These are phyloP conservation scores for Phrynocephalus forsythii DNA, from an alignment of 2,797 vertebrate species.

Conservation along the genomic window DNA sequence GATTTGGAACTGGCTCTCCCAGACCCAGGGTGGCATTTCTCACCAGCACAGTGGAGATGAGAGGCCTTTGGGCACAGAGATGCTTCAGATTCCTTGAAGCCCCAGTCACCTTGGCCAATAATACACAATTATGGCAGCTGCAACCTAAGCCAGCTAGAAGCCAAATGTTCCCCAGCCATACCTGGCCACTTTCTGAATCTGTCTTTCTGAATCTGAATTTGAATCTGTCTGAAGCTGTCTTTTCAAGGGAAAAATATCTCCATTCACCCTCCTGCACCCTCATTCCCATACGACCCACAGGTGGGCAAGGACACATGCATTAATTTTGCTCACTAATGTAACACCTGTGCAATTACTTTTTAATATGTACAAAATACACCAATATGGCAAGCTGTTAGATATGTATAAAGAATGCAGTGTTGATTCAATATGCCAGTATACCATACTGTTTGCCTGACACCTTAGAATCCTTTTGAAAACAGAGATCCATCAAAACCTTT, in stretches of 20 bases:
- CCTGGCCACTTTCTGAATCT: too few species aligned
- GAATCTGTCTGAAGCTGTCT: not conserved
- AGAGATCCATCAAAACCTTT: not conserved
- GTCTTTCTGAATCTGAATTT: not conserved
- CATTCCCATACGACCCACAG: too few species aligned
- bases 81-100: not conserved
- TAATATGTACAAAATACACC: not conserved
- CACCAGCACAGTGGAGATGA: not conserved
- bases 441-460: constrained; percentile 15
- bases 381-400: not conserved
- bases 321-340: not conserved
- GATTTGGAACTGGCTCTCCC: not conserved
- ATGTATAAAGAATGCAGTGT: not conserved
- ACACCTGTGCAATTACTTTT: not conserved
- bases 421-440: not conserved
- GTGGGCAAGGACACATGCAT: not conserved
- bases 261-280: too few species aligned
- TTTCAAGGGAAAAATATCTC: not conserved
- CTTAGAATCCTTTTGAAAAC: not conserved
- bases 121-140: not conserved
- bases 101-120: not conserved
- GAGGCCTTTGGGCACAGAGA: not conserved
- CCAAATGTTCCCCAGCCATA: not conserved
- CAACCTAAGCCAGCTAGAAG: not conserved
- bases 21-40: not conserved